Evolutionary conservation across 2,797 vertebrate species (phyloP), one percentile per base, ranked within the genome.

Genomic region (Notamacropus eugenii): DNA sequence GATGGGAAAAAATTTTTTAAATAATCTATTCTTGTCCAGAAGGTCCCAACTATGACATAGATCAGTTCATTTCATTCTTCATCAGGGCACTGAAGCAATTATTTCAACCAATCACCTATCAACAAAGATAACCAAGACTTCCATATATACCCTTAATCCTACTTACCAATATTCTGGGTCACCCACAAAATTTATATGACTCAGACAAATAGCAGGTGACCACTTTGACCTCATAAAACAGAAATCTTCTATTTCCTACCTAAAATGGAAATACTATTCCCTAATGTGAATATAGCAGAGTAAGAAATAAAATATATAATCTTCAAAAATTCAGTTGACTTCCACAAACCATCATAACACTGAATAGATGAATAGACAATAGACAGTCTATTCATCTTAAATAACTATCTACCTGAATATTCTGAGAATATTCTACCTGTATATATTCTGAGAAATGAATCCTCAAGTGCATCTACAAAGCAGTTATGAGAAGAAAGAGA

Each of bases 401-500:
- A 46, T 12, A 46, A 62, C 90, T 95, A 67, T 92, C 91, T 90
- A 94, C 34, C 87, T 97, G 55, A 56, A 19, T 34, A 57, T 13
- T 93, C 34, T n/a, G n/a, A n/a, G n/a, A n/a, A n/a, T n/a, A n/a
- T n/a, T n/a, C n/a, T n/a, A n/a, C n/a, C n/a, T 54, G 5, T 13
- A 62, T 10, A 82, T 82, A 40, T 82, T 82, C 12, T 74, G 40
- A 97, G 87, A 95, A 87, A 93, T 91, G 91, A 95, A n/a, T 90
- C 91, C 12, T 92, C 54, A 58, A 90, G 24, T 22, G 16, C 93
- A 91, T 55, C 50, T 93, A 24, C 31, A 46, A 55, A 1, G 19
- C 54, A 24, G 11, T 62, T 96, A 22, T 92, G 91, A 96, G 74
- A 95, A 91, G 55, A 82, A 96, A 93, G 67, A 95, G 31, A 95